Conservation (phyloP, 2,888 invertebrate genomes). For the Agrochola circellaris region DNA sequence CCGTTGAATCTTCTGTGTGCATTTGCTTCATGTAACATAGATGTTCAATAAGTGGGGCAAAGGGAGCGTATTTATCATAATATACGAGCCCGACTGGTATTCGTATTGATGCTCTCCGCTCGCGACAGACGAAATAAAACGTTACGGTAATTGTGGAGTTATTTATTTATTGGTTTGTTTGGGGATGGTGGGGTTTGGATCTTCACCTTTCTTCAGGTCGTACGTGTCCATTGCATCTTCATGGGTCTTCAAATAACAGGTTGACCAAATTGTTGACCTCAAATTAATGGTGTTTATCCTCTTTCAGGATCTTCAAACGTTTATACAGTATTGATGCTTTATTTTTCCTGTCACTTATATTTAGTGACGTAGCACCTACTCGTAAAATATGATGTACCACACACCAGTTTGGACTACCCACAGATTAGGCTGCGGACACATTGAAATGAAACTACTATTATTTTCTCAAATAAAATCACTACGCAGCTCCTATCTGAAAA, state of each 20-base stretch:
- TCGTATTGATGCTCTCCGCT: constrained; percentile 51
- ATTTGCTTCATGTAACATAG: neutral
- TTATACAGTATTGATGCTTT: neutral
- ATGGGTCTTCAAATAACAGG: no score
- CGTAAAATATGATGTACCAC: constrained; percentile 12
- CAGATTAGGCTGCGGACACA: constrained; percentile 23
- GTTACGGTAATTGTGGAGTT: constrained; percentile 49
- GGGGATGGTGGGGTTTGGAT: neutral
- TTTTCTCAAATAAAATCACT: neutral
- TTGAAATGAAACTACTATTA: neutral
- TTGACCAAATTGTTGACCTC: neutral
- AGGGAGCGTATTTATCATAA: constrained; percentile 59
- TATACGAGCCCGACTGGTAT: constrained; percentile 46
- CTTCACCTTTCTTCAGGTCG: neutral
- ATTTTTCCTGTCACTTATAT: neutral
- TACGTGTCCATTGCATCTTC: neutral
- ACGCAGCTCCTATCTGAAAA: neutral
- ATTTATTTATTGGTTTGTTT: constrained; percentile 39
- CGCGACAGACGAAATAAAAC: constrained; percentile 51
- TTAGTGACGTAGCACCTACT: neutral
- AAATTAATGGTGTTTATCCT: neutral
- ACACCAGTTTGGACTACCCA: constrained; percentile 14
- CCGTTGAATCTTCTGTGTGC: constrained; percentile 27
- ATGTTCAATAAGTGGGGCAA: constrained; percentile 54
- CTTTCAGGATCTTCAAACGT: neutral